Evolutionary conservation across 2,888 invertebrate species (phyloP), one percentile per base, ranked within the genome.

Genomic region (Drosophila histrio): DNA sequence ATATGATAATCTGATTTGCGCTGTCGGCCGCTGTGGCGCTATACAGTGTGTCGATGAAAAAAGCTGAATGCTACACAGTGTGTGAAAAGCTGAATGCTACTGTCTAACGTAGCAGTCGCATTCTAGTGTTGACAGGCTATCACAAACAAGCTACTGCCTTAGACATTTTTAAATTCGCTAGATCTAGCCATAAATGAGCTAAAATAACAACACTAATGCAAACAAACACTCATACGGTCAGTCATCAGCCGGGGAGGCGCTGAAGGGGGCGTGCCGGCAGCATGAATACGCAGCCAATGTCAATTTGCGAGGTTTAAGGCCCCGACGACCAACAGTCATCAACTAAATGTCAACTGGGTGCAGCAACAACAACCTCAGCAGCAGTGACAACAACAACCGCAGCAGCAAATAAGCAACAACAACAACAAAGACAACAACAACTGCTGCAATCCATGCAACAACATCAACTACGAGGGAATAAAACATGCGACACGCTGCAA

Each of bases 301-400:
- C 87, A 81, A 84, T 87, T 84, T 67, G 68, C 21, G 60, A 54
- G 60, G 67, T 58, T 50, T 82, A 84, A 87, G 87, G 84, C 81
- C 68, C 57, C 57, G 36, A 26, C 36, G 72, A 60, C 65, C 49
- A 77, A 34, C 53, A 13, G 69, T 74, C 69, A 73, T 57, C 69
- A 72, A 53, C 67, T 26, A 84, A 87, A 78, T 87, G 82, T 87
- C 79, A 84, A 87, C 79, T 81, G 81, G 81, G 81, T 74, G 81
- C 81, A 87, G 81, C 68, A 53, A 6, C 38, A 52, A 26, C 52
- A 58, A 21, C 44, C 41, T 8, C 52, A 39, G n/a, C 39, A 66
- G 19, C 52, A 56, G 39, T 41, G 54, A 39, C 17, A 36, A 17
- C 17, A 36, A 3, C 36, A 36, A 13, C 6, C 4, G 8, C 44